Base-by-base conservation (phyloP, 1,140 invertebrate genomes). In the Drosophila bocqueti region DNA sequence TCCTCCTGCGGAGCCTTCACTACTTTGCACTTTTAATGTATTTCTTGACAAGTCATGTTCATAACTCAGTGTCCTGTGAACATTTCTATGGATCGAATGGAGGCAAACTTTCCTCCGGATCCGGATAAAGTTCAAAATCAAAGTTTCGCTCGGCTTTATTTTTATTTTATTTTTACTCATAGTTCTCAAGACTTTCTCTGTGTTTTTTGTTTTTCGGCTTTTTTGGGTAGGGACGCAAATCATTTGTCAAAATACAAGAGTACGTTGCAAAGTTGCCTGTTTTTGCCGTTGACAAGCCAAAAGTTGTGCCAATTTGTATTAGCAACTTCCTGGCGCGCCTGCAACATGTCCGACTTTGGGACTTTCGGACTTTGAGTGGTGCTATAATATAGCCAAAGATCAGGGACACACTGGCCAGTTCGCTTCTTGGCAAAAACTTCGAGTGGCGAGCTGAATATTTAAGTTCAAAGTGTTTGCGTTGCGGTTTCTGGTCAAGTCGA, bases 31-130 rank as follows among this genome's bases (percentile, higher is more conserved):
- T 89, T 89, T 85, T 90, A 90, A 90, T 89, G 85, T 89, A 74
- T 85, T 91, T 86, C 82, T 82, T 85, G 86, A 90, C 85, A 90
- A 90, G 86, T 90, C 85, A 90, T 90, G 85, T 90, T 90, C 85
- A 90, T 90, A 90, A 90, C 85, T 90, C 86, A 91, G 85, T 85
- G 76, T 90, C 82, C 85, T 82, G 83, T 80, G 75, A 85, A 86
- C 47, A 90, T 82, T 82, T 75, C 68, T 43, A 21, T 50, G 69
- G 69, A 46, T 60, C 67, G 69, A 38, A 73, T 42, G 46, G 47
- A 50, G 65, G 45, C 24, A 74, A 74, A 73, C 29, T 74, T 73
- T 73, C n/a, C 68, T 31, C 21, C 29, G 71, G 67, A 63, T 54
- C 29, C 59, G 67, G 71, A 66, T 57, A 82, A 90, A 89, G 81